Conservation (phyloP, 2,888 invertebrate genomes). For the Drosophila recens region DNA sequence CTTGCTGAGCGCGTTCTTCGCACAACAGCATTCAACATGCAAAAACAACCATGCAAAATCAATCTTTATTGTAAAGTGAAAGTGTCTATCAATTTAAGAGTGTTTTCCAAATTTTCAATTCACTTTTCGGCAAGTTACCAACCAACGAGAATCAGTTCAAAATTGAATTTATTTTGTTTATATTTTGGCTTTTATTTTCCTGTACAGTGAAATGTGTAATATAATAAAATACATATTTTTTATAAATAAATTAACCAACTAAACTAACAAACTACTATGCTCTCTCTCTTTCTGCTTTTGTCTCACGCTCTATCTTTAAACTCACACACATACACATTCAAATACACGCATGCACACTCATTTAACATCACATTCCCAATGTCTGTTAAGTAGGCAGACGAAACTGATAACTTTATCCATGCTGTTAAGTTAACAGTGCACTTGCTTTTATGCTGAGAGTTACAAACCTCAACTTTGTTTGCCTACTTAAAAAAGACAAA, state of each 20-base stretch:
- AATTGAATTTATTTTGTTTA: constrained; percentile 73
- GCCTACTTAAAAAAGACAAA: not conserved
- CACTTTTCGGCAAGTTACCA: constrained; percentile 56
- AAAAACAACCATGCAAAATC: not conserved
- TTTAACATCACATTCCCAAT: not conserved
- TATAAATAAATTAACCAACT: constrained; percentile 13
- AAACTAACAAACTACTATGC: constrained; percentile 24
- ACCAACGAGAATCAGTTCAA: constrained; percentile 84
- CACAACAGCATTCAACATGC: constrained; percentile 76
- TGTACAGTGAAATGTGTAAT: constrained; percentile 39
- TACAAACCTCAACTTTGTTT: not conserved
- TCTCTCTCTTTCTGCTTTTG: constrained; percentile 4
- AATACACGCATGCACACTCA: constrained; percentile 24
- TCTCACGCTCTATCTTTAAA: constrained; percentile 5
- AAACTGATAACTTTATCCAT: not conserved
- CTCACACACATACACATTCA: constrained; percentile 8
- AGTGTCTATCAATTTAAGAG: constrained; percentile 9
- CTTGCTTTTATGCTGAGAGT: constrained; percentile 1
- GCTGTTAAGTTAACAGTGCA: constrained; percentile 22
- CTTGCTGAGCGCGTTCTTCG: constrained; percentile 90
- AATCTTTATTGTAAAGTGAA: constrained; percentile 1
- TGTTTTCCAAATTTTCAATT: constrained; percentile 15
- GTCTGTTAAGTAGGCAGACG: constrained; percentile 2
- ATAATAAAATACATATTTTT: constrained; percentile 7
- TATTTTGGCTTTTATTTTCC: constrained; percentile 25